These are phyloP conservation scores for Sclerurus mexicanus DNA, from an alignment of 2,113 vertebrate species.

Conservation along the genomic window DNA sequence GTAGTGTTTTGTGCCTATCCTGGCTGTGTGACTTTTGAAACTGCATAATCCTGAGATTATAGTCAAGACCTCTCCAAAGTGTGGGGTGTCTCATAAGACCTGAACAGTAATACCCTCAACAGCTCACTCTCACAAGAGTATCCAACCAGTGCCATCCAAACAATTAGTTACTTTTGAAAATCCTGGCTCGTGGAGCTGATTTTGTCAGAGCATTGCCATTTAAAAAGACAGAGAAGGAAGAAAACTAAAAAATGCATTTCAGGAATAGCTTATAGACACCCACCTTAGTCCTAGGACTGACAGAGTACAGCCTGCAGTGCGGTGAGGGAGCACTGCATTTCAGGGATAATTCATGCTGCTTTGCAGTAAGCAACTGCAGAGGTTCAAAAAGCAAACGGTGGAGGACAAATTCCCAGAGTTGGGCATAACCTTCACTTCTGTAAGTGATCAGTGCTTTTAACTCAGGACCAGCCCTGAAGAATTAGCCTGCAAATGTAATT, in stretches of 20 bases:
- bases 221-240: neutral
- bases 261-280: neutral
- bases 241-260: neutral
- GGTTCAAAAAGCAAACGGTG: neutral
- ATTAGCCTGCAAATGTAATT: neutral
- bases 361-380: neutral
- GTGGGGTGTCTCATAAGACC: neutral
- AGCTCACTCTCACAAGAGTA: neutral
- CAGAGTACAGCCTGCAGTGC: rapidly evolving
- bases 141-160: neutral
- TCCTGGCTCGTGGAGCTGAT: neutral
- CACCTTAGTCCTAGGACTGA: neutral
- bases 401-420: neutral
- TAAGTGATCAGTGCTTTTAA: neutral
- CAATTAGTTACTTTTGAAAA: neutral
- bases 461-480: neutral
- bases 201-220: neutral
- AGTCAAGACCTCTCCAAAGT: neutral
- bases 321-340: neutral
- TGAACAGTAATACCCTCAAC: neutral
- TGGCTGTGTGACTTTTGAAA: neutral
- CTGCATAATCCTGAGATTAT: neutral
- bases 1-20: neutral
- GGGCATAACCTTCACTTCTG: neutral
- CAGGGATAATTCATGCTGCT: neutral